Evolutionary conservation across 2,113 vertebrate genomes (phyloP).

Genomic region (Edolisoma coerulescens): DNA sequence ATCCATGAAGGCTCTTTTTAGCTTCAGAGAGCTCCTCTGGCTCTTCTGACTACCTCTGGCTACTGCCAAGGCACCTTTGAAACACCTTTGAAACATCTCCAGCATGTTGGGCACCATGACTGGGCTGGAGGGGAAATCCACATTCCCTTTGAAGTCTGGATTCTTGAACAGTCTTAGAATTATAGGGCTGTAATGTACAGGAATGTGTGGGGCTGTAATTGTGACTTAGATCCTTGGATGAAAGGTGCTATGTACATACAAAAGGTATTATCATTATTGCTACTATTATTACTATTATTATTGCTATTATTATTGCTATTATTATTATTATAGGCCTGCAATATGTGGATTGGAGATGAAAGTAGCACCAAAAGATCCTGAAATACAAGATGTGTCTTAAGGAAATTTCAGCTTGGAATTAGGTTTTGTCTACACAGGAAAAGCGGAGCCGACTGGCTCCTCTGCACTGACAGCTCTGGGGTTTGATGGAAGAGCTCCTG

Average conservation of each 20-base stretch:
- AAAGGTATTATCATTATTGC: slow-evolving; percentile 53
- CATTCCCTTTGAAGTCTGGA: slow-evolving; percentile 56
- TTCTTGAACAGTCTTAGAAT: slow-evolving; percentile 51
- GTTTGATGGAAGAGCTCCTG: background rate
- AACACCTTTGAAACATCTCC: slow-evolving; percentile 52
- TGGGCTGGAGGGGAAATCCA: slow-evolving; percentile 63
- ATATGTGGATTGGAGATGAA: slow-evolving; percentile 48
- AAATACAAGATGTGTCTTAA: slow-evolving; percentile 30
- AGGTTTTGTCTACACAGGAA: background rate
- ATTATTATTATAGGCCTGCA: slow-evolving; percentile 52
- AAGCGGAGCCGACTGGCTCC: background rate
- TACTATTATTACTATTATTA: slow-evolving; percentile 40
- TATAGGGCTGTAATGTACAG: slow-evolving; percentile 58
- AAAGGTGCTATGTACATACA: slow-evolving; percentile 55
- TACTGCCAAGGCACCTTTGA: slow-evolving; percentile 41
- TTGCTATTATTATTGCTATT: slow-evolving; percentile 26
- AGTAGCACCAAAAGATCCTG: slow-evolving; percentile 36
- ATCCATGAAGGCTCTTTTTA: background rate
- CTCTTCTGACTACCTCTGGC: slow-evolving; percentile 4
- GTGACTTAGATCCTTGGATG: slow-evolving; percentile 63
- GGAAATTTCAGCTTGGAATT: slow-evolving; percentile 13
- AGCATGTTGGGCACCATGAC: slow-evolving; percentile 34
- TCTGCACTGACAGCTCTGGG: background rate
- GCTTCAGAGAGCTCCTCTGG: background rate
- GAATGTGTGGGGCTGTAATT: slow-evolving; percentile 64